Evolutionary conservation across 2,888 invertebrate species (phyloP), one percentile per base, ranked within the genome.

Genomic region (Sycophila texana): DNA sequence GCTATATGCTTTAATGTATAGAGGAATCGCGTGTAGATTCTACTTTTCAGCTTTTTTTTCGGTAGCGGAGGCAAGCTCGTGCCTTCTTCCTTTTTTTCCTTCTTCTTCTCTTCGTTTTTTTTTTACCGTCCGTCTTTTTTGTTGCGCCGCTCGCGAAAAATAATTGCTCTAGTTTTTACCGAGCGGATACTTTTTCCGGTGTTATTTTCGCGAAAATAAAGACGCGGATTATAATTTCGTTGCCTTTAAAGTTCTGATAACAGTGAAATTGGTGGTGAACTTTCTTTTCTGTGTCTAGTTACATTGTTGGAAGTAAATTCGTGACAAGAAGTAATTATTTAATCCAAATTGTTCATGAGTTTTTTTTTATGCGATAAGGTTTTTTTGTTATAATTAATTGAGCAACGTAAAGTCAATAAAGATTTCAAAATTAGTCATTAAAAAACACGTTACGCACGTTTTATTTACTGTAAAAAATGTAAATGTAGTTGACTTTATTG

Each of bases 21-120:
- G 70, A 79, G 71, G 81, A 79, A 81, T 77, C 71, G 61, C 68
- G 68, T 74, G 78, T 72, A 75, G 61, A 72, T 72, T 72, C 30
- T 71, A 71, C 53, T 71, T 76, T 76, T 10, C 51, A n/a, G 14
- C 57, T 63, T 63, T 63, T 63, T 63, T 47, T 39, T 63, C 63
- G 63, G 63, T 63, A 63, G 39, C 12, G 63, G 63, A 47, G 39
- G 39, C 39, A 39, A 47, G 63, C 47, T 63, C 47, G 47, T 39
- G 16, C 47, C 51, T 18, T 47, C 16, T 53, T 49, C 49, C 49
- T 49, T 57, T 58, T 47, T 66, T 14, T 51, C 13, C 13, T 20
- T 26, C 30, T 30, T 26, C 30, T 55, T 66, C 20, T 66, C 3
- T 71, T n/a, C 14, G n/a, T 51, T 63, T 63, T 55, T 26, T 61